Base-by-base conservation (phyloP, 2,113 vertebrate species). In the Myrmecobius fasciatus region DNA sequence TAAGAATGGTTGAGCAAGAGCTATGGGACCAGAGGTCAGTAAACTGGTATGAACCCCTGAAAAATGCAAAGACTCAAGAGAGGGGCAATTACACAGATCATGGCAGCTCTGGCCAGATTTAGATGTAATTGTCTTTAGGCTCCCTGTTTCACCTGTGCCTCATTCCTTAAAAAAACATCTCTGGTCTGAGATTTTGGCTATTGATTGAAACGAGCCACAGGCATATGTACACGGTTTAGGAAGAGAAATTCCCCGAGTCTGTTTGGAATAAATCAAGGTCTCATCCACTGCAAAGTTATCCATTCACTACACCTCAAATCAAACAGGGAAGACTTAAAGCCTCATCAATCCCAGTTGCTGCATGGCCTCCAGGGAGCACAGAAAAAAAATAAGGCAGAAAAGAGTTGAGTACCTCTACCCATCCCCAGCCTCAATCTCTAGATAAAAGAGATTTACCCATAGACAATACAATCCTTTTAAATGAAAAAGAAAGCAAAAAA, bases 211-310 rank as follows among this genome's bases (percentile, higher is more conserved):
- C 54, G 5, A 91, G 43, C 47, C 67, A 83, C 17, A 4, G 67
- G 67, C n/a, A 83, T 43, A 8, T 83, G 67, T 8, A 24, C n/a
- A 83, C 43, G 67, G 17, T 43, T 75, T 75, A 43, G n/a, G 67
- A 83, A 83, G 48, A 94, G 48, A 96, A 93, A 56, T 94, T 47
- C 93, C 25, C n/a, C 51, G 89, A 49, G 31, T 51, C 92, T 94
- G 12, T 93, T 54, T 49, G 54, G 91, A 89, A 95, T 52, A 95
- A 97, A 96, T 75, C 43, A 67, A 95, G 49, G 48, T 93, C 24
- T 52, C 49, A 67, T 8, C n/a, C n/a, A 43, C 17, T 89, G 53
- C 10, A 28, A 96, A 97, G 0, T 0, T 92, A 51, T 48, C 48
- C 36, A 96, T 92, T 95, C 49, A 56, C 89, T 75, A 95, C 20